Percentiles rank a stretch among this genome's conserved stretches.
These are phyloP conservation scores for Eulacestoma nigropectus DNA, from an alignment of 2,113 vertebrate genomes.

Conservation along the genomic window DNA sequence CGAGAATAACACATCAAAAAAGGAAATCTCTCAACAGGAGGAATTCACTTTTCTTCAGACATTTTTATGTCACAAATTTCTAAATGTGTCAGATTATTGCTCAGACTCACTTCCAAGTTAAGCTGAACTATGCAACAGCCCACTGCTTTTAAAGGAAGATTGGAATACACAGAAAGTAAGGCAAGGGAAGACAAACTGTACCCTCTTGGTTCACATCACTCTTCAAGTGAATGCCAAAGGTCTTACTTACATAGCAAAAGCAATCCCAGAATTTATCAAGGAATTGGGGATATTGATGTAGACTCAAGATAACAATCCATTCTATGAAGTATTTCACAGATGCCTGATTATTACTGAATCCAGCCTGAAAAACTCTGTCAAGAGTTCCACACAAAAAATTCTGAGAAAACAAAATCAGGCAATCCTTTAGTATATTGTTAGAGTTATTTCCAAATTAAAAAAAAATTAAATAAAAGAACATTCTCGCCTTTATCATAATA, in stretches of 20 bases:
- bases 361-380: constrained; percentile 81
- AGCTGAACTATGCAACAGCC: background rate
- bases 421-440: background rate
- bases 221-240: background rate
- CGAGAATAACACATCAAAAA: background rate
- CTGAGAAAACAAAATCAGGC: constrained; percentile 66
- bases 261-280: constrained; percentile 86
- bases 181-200: background rate
- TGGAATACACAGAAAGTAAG: background rate
- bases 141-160: background rate
- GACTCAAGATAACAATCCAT: constrained; percentile 87
- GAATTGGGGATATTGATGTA: constrained; percentile 79
- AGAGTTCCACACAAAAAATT: constrained; percentile 78
- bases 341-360: constrained; percentile 87
- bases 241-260: constrained; percentile 81
- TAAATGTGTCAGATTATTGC: background rate
- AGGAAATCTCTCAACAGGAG: background rate
- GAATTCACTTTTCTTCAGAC: background rate
- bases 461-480: background rate
- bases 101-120: background rate
- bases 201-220: background rate
- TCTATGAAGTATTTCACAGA: constrained; percentile 95
- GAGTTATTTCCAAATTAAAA: background rate
- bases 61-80: background rate
- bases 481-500: background rate